Evolutionary conservation across 2,888 invertebrate genomes (phyloP).

Genomic region (Calameuta idolon): DNA sequence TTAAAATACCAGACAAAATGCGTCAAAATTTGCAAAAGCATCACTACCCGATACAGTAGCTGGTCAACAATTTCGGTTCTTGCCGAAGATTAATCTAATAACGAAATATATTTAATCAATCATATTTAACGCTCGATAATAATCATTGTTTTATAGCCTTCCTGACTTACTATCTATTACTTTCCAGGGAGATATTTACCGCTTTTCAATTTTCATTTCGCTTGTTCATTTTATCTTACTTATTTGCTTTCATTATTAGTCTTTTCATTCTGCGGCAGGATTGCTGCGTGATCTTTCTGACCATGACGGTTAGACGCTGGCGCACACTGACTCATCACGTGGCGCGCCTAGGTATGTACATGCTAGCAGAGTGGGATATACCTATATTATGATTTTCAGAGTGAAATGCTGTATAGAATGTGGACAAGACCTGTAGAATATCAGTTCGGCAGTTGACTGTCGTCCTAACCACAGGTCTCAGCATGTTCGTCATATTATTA

Average conservation of each 20-base stretch:
- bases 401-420: conserved; percentile 34
- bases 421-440: conserved; percentile 17
- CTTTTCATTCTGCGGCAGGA: background rate
- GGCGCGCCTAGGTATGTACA: background rate
- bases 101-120: background rate
- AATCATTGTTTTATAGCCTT: background rate
- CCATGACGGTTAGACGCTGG: background rate
- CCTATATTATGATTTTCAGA: background rate
- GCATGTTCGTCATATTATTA: background rate
- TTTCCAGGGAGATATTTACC: background rate
- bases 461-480: background rate
- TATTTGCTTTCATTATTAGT: background rate
- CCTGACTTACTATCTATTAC: background rate
- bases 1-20: background rate
- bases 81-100: background rate
- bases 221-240: background rate
- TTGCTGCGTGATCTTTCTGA: background rate
- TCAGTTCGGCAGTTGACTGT: background rate
- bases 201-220: background rate
- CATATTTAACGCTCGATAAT: background rate
- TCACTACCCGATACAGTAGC: background rate
- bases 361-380: background rate
- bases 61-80: background rate
- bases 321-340: background rate
- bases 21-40: background rate